phyloP scores from a whole-genome alignment of 1,140 invertebrate species.

The Tetragonula clypearis region DNA sequence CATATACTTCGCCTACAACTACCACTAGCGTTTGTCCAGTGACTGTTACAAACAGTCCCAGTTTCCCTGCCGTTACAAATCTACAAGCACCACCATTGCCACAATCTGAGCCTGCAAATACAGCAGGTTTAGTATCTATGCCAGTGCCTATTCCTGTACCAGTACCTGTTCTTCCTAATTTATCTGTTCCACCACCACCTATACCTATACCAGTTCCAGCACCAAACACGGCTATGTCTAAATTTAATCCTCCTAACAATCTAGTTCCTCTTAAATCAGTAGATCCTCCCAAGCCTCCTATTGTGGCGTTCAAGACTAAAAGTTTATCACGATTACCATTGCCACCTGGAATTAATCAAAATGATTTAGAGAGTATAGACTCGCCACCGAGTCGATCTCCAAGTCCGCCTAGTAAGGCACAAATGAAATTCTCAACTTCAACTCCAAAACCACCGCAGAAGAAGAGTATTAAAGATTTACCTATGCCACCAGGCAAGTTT shows the following conservation, averaged over 20 bases:
- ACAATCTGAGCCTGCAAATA: constrained; percentile 37
- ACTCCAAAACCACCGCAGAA: constrained; percentile 77
- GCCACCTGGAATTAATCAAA: constrained; percentile 91
- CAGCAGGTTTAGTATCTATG: constrained; percentile 62
- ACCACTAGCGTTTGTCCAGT: constrained; percentile 51
- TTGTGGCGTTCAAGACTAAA: constrained; percentile 83
- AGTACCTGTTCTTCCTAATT: constrained; percentile 62
- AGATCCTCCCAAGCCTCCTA: constrained; percentile 76
- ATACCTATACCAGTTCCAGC: constrained; percentile 70
- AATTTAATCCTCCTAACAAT: constrained; percentile 79
- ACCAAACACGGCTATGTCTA: constrained; percentile 74
- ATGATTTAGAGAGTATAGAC: constrained; percentile 88
- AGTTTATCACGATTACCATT: constrained; percentile 89
- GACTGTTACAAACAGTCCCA: constrained; percentile 50
- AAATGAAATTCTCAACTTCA: constrained; percentile 56
- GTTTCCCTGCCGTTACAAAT: constrained; percentile 41
- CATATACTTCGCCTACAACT: constrained; percentile 52
- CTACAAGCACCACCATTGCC: constrained; percentile 59
- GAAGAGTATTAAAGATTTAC: constrained; percentile 91
- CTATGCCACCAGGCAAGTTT: constrained; percentile 91
- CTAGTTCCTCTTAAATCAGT: constrained; percentile 76
- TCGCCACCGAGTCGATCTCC: constrained; percentile 86
- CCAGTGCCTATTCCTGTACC: constrained; percentile 69
- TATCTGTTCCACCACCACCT: constrained; percentile 71
- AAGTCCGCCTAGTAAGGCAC: constrained; percentile 83